Evolutionary conservation across 2,797 vertebrate species (phyloP), one percentile per base, ranked within the genome.

Genomic region (Lindbergichthys nudifrons): DNA sequence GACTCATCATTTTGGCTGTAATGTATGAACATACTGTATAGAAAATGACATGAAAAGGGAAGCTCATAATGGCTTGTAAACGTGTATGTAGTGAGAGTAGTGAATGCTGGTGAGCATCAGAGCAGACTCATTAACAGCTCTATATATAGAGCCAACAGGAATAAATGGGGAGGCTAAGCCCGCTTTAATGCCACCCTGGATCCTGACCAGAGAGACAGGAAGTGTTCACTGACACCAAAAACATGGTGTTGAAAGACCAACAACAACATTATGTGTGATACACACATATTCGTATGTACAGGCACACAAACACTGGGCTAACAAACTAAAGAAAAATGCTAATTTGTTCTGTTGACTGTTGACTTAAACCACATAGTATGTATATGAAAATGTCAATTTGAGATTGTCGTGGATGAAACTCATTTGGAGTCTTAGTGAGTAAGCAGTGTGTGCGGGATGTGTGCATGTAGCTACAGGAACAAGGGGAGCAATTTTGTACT

Each of bases 141-240:
- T 83, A 90, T 84, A 85, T 75, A 82, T 82, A 84, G 73, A 67
- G 58, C 48, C 13, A 57, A 47, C 78, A 57, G 57, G 64, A 73
- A 68, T 53, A 79, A 69, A 56, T 56, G 7, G 54, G 63, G 72
- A 80, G 53, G 80, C 72, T 82, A 76, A 86, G 74, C 68, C 79
- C 76, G 71, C 71, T 88, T 88, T 85, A 70, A 60, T 62, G 70
- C 42, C 53, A 45, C 51, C 18, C 53, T 77, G 75, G 42, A 70
- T 54, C 43, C 73, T 69, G 69, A 81, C 69, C 71, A 71, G 65
- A 53, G 39, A 70, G 7, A 39, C 48, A 47, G n/a, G 52, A 67
- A 68, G 72, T 43, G 23, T 84, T 76, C 64, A 68, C 56, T 9
- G 65, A 65, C 62, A 73, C 48, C 4, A 60, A n/a, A 1, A 46